Evolutionary conservation across 92 coral and sea anemone genomes (phyloP), one percentile per base, ranked within the genome.

Genomic region (Palythoa grandiflora): DNA sequence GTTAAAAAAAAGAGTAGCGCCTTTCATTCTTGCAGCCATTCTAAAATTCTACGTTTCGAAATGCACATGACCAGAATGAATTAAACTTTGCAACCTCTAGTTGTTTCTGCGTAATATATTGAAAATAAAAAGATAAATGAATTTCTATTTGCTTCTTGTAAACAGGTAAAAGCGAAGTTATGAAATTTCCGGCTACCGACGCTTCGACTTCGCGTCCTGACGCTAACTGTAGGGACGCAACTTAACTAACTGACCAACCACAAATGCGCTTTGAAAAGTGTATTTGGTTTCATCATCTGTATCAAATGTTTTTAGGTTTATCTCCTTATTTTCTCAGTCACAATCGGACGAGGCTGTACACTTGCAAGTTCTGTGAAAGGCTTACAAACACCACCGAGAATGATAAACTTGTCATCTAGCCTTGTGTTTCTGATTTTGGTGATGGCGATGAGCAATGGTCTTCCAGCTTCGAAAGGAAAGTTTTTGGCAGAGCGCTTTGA

Each of bases 141-240:
- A 44, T 44, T 44, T 44, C 17, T 13, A 35, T 71, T 5, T 13
- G 39, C 4, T 71, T 14, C 75, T 71, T 71, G 75, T 71, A 71
- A 71, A 71, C 47, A 71, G 48, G 10, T 13, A 1, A 71, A 37
- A 17, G n/a, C 38, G 35, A 71, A 21, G 20, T 44, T 35, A 71
- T 37, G 75, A 71, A n/a, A 11, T 1, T 68, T 28, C 20, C 14
- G 36, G 38, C 72, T 28, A 36, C 3, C 47, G 48, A 71, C 75
- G 75, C 75, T 71, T 44, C 75, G 10, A 15, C 75, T 36, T 1
- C 3, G 75, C 75, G 75, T 71, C 75, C 75, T 71, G 75, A 71
- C 75, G 75, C 75, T 40, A 37, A 36, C 75, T 71, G 10, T 38
- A 9, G 15, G 10, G 75, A 71, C 75, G 75, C 75, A 12, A 36